Conservation (phyloP, 2,797 vertebrate species). For the Pachyuromys duprasi region DNA sequence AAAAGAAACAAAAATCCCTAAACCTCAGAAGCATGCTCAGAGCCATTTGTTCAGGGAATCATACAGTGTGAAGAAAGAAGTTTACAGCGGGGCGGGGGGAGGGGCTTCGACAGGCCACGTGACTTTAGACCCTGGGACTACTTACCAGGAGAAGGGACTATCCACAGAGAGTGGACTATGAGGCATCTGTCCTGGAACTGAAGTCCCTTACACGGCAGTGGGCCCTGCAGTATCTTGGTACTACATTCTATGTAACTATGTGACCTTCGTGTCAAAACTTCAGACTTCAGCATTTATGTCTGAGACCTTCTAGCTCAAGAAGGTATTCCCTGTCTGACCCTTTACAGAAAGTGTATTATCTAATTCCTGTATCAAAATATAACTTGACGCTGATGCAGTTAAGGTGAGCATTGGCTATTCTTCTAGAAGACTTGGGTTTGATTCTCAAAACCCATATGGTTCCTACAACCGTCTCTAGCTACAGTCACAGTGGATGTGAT, state of each 20-base stretch:
- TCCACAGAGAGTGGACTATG: background rate
- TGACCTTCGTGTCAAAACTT: background rate
- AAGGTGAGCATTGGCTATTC: background rate
- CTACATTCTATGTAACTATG: background rate
- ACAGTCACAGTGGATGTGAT: background rate
- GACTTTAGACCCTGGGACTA: background rate
- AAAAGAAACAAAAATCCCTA: background rate
- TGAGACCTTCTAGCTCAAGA: background rate
- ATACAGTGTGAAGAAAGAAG: background rate
- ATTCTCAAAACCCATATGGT: background rate
- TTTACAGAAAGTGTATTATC: background rate
- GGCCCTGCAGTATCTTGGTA: background rate
- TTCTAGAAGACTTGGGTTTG: background rate
- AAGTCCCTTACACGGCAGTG: background rate
- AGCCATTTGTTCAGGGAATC: background rate
- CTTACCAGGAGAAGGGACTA: accelerated
- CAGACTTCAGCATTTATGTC: background rate
- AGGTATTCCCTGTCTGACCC: background rate
- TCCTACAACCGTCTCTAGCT: background rate
- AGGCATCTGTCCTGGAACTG: background rate
- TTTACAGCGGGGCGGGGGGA: background rate
- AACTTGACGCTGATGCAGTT: no score
- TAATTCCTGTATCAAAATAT: background rate
- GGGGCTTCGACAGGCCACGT: background rate
- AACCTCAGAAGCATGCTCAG: background rate